Evolutionary conservation across 2,888 invertebrate genomes (phyloP), one percentile per base, ranked within the genome.

Genomic region (Ferrisia virgata): DNA sequence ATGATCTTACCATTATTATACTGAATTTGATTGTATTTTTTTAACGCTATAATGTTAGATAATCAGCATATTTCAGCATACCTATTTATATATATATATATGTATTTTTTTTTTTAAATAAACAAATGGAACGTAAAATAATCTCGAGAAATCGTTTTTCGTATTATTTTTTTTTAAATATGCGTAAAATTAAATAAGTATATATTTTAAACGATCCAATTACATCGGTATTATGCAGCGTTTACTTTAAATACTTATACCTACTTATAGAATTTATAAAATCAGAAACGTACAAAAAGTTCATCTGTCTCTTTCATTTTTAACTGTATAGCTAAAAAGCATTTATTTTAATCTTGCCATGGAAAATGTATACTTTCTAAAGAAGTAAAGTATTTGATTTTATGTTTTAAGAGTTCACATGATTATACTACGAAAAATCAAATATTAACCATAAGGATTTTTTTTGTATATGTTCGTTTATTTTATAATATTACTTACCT

Each of bases 261-360:
- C 15, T 47, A 47, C 18, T 18, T 47, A 18, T 8, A 13, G 1
- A 8, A 53, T 64, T 64, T 13, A 5, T 28, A 11, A 39, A 64
- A 64, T 64, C 28, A 15, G 28, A 64, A 31, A 15, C 64, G 64
- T 64, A 28, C 64, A 28, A 64, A 64, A 64, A 1, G 25, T 64
- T 18, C 47, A 47, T 1, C 39, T 3, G 8, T 11, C 28, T 15
- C 2, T 64, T 64, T 64, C 28, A 64, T 25, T 58, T 58, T 39
- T 58, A 25, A 25, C 25, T 25, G 1, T 58, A 6, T 76, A 76
- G 72, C 72, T 76, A 36, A 76, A 28, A 76, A 76, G 72, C 72
- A 76, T 76, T 76, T 76, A 76, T 69, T 69, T 15, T 69, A 15
- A 69, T 76, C 72, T 76, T 76, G 72, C 72, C 72, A 76, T 76